phyloP scores from a whole-genome alignment of 2,113 vertebrate genomes.

The Oxygymnocypris stewartii region DNA sequence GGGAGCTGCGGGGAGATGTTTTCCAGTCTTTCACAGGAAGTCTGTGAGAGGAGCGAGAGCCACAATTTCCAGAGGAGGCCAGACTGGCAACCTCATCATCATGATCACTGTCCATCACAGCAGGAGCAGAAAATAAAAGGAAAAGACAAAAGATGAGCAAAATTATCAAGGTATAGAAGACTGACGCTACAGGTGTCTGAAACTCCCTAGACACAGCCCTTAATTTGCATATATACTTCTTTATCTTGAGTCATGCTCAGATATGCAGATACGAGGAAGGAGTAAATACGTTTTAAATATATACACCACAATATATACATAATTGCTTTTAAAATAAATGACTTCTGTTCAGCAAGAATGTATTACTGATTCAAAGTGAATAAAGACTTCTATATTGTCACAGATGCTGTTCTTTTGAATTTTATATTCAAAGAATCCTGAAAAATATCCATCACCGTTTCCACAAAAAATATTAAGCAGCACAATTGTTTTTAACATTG shows the following conservation, averaged over 20 bases:
- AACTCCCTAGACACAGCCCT: background rate
- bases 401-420: too few relatives aligned
- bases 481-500: too few relatives aligned
- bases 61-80: slow-evolving; percentile 85
- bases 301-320: background rate
- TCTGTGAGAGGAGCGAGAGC: slow-evolving; percentile 82
- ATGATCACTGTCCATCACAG: slow-evolving; percentile 80
- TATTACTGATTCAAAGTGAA: too few relatives aligned
- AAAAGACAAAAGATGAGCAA: background rate
- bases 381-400: too few relatives aligned
- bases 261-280: background rate
- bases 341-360: too few relatives aligned
- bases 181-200: background rate
- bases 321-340: too few relatives aligned
- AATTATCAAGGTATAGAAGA: background rate
- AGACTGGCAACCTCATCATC: slow-evolving; percentile 92
- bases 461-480: too few relatives aligned
- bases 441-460: too few relatives aligned
- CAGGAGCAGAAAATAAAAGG: background rate
- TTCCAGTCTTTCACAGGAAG: slow-evolving; percentile 96
- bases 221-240: background rate
- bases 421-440: too few relatives aligned
- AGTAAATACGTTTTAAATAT: background rate
- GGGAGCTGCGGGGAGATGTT: slow-evolving; percentile 86
- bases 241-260: background rate